Base-by-base conservation (phyloP, 1,140 invertebrate genomes). In the Drosophila jambulina region DNA sequence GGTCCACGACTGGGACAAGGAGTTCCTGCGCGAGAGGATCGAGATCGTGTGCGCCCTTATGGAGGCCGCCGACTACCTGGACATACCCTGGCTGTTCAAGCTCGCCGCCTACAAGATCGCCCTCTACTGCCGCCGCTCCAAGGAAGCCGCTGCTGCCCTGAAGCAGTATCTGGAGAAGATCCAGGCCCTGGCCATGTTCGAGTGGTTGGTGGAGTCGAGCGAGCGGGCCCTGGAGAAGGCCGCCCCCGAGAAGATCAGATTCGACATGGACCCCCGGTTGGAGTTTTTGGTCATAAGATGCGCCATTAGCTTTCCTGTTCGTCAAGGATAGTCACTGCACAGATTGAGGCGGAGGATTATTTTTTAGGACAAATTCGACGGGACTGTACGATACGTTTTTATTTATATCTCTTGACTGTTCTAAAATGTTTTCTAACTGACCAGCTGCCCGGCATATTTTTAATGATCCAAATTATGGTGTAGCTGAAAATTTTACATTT, bases 1-100 rank as follows among this genome's bases (percentile, higher is more conserved):
- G 17, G 71, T 56, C 1, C 7, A 72, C 6, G 68, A 53, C 34
- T 76, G 60, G 59, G 74, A 76, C 54, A 76, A 76, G 53, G 68
- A 72, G 21, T 76, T 76, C 3, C 29, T 76, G 2, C 53, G 69
- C 12, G 59, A 76, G 5, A 29, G 45, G 8, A 63, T 63, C n/a
- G 9, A 23, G 7, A 6, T 15, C 8, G 36, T 70, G 21, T 36
- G 32, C 9, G 17, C 40, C 8, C 27, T 76, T 2, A 15, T 76
- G 29, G 34, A 59, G 15, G 74, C 59, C 0, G 74, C 68, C 19
- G 60, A 76, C 19, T 76, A 64, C 23, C 21, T 76, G 17, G 60
- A 76, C 27, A 62, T 76, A 0, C 42, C 23, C 12, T 76, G 74
- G 74, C 60, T 76, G 1, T 53, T 34, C 7, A 72, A 76, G 46